A percentile compares a stretch with the other conserved stretches of the same genome.
Conservation (phyloP, 1,140 invertebrate species). For the Aphaenogaster rudis region DNA sequence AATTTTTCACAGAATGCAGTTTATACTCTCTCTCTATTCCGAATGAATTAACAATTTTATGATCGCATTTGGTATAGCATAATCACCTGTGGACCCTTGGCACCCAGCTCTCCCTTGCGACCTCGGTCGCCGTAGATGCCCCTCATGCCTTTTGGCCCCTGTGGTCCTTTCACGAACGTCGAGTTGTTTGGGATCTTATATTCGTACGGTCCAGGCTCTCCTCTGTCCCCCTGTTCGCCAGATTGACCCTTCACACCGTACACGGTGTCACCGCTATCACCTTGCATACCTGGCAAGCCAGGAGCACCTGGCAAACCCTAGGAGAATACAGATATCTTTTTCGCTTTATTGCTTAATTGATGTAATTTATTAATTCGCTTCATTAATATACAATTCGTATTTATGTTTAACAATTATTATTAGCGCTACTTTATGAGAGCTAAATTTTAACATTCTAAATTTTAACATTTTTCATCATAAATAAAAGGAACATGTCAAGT, state of each 20-base stretch:
- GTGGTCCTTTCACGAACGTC: conserved; percentile 83
- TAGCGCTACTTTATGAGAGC: not conserved
- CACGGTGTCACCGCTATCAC: conserved; percentile 86
- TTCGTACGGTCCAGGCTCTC: conserved; percentile 83
- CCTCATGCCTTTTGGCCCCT: conserved; percentile 87
- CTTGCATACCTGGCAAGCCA: conserved; percentile 88
- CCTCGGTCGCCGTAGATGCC: conserved; percentile 89
- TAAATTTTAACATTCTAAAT: not conserved
- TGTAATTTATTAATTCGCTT: not conserved
- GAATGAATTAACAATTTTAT: not conserved
- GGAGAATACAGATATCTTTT: not conserved
- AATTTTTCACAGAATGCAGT: not conserved
- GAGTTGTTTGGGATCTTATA: conserved; percentile 56
- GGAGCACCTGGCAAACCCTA: conserved; percentile 84
- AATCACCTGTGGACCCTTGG: conserved; percentile 87
- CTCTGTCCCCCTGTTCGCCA: conserved; percentile 87
- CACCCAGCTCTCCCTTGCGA: conserved; percentile 88
- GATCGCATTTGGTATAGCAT: not conserved
- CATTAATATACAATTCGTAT: not conserved
- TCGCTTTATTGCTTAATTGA: not conserved
- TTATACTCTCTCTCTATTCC: not conserved
- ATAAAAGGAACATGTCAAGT: not conserved
- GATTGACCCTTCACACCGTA: conserved; percentile 82
- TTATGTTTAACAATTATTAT: not conserved
- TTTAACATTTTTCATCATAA: not conserved